A percentile compares a stretch with the other conserved stretches of the same genome.
phyloP scores from a whole-genome alignment of 2,113 vertebrate genomes.

The Strix uralensis region DNA sequence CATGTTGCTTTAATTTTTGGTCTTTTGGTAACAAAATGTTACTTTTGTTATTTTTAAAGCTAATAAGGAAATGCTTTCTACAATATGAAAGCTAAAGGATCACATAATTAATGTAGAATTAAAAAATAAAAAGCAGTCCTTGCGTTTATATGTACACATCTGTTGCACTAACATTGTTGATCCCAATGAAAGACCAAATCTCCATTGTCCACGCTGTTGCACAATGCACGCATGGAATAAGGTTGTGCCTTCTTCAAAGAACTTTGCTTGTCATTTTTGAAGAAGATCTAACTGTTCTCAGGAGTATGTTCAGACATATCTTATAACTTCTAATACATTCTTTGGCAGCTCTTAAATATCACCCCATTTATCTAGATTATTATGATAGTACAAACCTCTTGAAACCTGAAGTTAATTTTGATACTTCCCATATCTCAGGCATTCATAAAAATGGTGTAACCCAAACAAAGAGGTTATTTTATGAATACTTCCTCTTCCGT shows the following conservation, averaged over 20 bases:
- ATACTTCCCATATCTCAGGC: not conserved
- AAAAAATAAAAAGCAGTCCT: not conserved
- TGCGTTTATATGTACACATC: not conserved
- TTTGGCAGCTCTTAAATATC: not conserved
- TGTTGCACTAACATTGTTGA: not conserved
- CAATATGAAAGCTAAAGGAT: not conserved
- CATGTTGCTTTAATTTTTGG: not conserved
- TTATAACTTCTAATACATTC: not conserved
- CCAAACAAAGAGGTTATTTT: not conserved
- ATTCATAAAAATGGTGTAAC: not conserved
- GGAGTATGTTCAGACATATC: not conserved
- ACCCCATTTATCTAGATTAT: not conserved
- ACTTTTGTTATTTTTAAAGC: not conserved
- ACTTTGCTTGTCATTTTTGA: not conserved
- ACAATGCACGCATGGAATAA: not conserved
- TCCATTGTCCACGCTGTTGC: not conserved
- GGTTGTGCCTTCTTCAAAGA: not conserved
- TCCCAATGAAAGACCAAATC: not conserved
- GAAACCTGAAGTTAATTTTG: not conserved
- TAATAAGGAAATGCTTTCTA: not conserved
- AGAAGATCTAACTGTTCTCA: not conserved
- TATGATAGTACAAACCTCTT: not conserved
- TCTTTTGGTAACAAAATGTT: not conserved
- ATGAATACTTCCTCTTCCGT: not conserved
- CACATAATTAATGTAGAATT: not conserved